Evolutionary conservation across 2,113 vertebrate species (phyloP), one percentile per base, ranked within the genome.

Genomic region (Sigmodon hispidus): DNA sequence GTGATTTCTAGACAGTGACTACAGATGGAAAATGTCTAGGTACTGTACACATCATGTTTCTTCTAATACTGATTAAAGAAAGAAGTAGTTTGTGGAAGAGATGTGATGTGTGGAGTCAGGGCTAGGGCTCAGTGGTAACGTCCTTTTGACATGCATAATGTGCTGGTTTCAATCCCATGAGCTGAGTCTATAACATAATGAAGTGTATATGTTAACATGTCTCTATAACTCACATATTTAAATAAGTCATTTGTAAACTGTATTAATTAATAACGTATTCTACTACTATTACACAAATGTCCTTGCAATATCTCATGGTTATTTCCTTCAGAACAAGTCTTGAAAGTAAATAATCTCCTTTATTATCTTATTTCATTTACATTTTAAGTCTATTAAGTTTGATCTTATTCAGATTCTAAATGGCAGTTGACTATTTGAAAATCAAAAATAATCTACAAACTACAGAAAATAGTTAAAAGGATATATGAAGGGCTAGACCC

Each of bases 401-500:
- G 70, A 67, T 92, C 63, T 93, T 3, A 89, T 7, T 75, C 83
- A 29, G 87, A 26, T 29, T 93, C 52, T 75, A 92, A 87, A 87
- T 90, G 86, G 86, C 65, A 79, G 10, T 2, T 76, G 75, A 22
- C 55, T 92, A 3, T 40, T 90, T 81, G 40, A 95, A 93, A 67
- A 50, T 92, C 9, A 83, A 95, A 84, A 91, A 69, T 72, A 90
- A 63, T 1, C 61, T 89, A 81, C 65, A 87, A 96, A 50, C 72
- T 52, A 91, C 7, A 93, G 83, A 95, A 97, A 92, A 95, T 3
- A 91, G 43, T 92, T 55, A 92, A 63, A 95, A 89, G 43, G 67
- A 89, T 84, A 4, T 91, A 73, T 36, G 22, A 90, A 80, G 24
- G 52, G 19, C 11, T 55, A n/a, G 24, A 36, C 8, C 22, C 22